Evolutionary conservation across 2,113 vertebrate genomes (phyloP).

Genomic region (Irena cyanogastra): DNA sequence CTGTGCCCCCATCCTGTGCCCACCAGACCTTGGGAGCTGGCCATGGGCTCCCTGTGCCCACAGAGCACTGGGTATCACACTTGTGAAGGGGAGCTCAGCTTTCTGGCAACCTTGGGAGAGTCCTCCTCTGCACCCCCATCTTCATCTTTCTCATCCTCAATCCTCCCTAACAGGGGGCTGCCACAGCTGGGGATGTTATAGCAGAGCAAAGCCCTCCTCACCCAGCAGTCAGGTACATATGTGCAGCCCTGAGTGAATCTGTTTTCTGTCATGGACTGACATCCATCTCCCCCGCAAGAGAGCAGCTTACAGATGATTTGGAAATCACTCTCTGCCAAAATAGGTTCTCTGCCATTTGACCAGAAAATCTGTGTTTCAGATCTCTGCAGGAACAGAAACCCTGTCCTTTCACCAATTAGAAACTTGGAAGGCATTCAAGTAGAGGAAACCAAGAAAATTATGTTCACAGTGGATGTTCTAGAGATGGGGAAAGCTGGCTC

Average conservation of each 20-base stretch:
- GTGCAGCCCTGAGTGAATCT: neutral
- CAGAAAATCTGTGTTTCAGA: conserved; percentile 7
- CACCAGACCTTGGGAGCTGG: neutral
- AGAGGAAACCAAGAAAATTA: neutral
- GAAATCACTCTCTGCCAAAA: neutral
- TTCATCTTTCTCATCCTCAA: neutral
- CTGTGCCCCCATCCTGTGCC: neutral
- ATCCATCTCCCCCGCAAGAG: neutral
- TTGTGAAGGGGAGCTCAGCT: neutral
- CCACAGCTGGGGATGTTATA: neutral
- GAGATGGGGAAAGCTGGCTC: neutral
- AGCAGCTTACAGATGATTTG: neutral
- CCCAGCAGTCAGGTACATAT: rapidly evolving
- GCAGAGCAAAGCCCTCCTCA: neutral
- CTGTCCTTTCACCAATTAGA: neutral
- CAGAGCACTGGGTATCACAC: neutral
- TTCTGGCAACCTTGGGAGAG: neutral
- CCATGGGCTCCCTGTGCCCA: neutral
- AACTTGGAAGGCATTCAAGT: neutral
- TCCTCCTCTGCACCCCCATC: neutral
- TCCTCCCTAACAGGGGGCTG: neutral
- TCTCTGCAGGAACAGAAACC: neutral
- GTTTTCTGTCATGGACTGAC: neutral
- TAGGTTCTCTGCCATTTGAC: neutral
- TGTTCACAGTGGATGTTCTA: neutral